Conservation (phyloP, 2,797 vertebrate genomes). For the Mormyrus hasselquistii region DNA sequence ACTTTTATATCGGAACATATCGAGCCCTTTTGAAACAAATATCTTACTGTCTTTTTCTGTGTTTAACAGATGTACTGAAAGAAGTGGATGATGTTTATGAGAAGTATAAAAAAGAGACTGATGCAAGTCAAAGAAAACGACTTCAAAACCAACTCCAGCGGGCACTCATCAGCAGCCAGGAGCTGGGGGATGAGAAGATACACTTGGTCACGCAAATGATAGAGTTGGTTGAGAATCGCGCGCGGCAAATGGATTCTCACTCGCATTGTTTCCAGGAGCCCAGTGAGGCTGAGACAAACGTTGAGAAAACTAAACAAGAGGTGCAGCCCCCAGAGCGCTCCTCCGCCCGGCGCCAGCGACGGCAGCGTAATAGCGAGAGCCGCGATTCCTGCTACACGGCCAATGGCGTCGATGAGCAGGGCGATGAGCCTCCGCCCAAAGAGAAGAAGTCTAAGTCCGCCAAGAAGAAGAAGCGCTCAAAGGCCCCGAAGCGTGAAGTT, state of each 20-base stretch:
- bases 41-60: slow-evolving; percentile 15
- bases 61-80: slow-evolving; percentile 80
- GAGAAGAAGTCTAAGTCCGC: slow-evolving; percentile 91
- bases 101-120: slow-evolving; percentile 84
- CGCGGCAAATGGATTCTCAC: slow-evolving; percentile 88
- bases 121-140: slow-evolving; percentile 79
- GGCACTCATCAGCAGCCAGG: slow-evolving; percentile 88
- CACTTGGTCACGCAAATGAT: slow-evolving; percentile 94
- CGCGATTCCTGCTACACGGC: slow-evolving; percentile 83
- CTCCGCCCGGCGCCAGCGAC: slow-evolving; percentile 75
- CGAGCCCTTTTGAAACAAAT: background rate
- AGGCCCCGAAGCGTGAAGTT: slow-evolving; percentile 83
- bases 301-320: slow-evolving; percentile 57
- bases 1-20: background rate
- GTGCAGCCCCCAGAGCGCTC: slow-evolving; percentile 71
- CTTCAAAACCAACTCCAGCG: slow-evolving; percentile 88
- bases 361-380: slow-evolving; percentile 89
- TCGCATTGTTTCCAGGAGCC: slow-evolving; percentile 82
- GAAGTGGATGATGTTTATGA: slow-evolving; percentile 95
- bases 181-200: slow-evolving; percentile 96
- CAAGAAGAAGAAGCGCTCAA: slow-evolving; percentile 97
- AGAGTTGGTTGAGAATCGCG: slow-evolving; percentile 89
- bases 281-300: slow-evolving; percentile 64
- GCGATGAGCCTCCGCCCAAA: slow-evolving; percentile 78
- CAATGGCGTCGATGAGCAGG: slow-evolving; percentile 76